phyloP scores from a whole-genome alignment of 1,140 invertebrate species.

The Heliothis virescens region DNA sequence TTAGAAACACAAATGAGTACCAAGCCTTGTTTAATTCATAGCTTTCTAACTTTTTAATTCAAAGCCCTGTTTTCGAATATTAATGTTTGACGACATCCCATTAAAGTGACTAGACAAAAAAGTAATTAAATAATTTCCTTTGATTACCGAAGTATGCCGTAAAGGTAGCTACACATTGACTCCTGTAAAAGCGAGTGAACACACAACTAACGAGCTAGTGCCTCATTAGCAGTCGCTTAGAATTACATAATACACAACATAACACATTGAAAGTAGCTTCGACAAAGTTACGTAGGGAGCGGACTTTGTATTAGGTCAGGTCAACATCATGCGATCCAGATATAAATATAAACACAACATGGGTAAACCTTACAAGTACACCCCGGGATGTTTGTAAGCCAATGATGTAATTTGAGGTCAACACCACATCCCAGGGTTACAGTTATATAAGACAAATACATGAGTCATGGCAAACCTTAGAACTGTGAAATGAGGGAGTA shows the following conservation, averaged over 20 bases:
- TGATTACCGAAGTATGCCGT: conserved; percentile 5
- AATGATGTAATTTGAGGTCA: conserved; percentile 25
- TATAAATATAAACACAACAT: not conserved
- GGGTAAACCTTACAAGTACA: conserved; percentile 15
- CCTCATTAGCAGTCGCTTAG: conserved; percentile 22
- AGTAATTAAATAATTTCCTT: conserved; percentile 9
- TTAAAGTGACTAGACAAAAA: not conserved
- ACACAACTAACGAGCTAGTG: conserved; percentile 2
- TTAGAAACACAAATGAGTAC: conserved; percentile 38
- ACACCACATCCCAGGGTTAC: conserved; percentile 19
- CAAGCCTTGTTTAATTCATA: conserved; percentile 32
- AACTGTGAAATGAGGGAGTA: not conserved
- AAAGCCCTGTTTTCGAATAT: conserved; percentile 18
- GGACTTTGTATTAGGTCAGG: not conserved
- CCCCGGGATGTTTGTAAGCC: not conserved
- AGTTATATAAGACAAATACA: conserved; percentile 2
- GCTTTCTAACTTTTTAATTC: conserved; percentile 36
- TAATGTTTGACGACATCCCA: conserved; percentile 4
- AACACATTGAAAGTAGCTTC: not conserved
- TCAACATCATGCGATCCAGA: not conserved
- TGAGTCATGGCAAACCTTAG: conserved; percentile 15
- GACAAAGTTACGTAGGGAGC: not conserved
- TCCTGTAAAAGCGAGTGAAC: conserved; percentile 1
- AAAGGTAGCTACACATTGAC: not conserved
- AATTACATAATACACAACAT: conserved; percentile 15